Base-by-base conservation (phyloP, 2,888 invertebrate genomes). In the Rotaria socialis region DNA sequence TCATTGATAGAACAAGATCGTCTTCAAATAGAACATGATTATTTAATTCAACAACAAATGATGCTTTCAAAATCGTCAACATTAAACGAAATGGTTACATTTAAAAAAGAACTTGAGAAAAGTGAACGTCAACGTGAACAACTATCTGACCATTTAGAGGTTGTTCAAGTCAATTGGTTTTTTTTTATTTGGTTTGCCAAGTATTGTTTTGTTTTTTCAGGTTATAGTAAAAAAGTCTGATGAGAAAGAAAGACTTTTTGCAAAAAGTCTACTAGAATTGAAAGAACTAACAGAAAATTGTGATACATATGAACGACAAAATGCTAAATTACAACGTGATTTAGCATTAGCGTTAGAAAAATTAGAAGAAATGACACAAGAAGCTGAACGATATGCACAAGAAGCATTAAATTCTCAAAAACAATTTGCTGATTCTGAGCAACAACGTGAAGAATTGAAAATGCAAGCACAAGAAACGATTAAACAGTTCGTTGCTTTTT, bases 101-200 rank as follows among this genome's bases (percentile, higher is more conserved):
- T 90, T 47, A 85, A 89, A 50, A 88, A 89, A 50, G 88, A 88
- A 22, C 87, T 90, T 41, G 90, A 90, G 56, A 89, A 89, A 74
- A 90, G 89, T 88, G 90, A 90, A 85, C 87, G 89, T 84, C 90
- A 90, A 87, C 87, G 90, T 58, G 88, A 88, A 14, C 90, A 90
- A 87, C 88, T 90, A 7, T 90, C 90, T 16, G 90, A 90, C 86
- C 90, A 90, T 88, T 89, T 90, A 87, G 90, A 90, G 89, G 90
- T 90, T 22, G 14, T 60, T 14, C 11, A 52, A 60, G 16, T 55
- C 4, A 10, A 27, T n/a, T 60, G 19, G 10, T 19, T 43, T 52
- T 52, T 50, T 4, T 50, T 50, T 2, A 50, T 50, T 16, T 52
- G 52, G 11, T 16, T 52, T 52, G 3, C 0, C 3, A 52, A 16